Percentiles rank a stretch among this genome's conserved stretches.
phyloP scores from a whole-genome alignment of 2,113 vertebrate genomes.

The Prinia subflava region DNA sequence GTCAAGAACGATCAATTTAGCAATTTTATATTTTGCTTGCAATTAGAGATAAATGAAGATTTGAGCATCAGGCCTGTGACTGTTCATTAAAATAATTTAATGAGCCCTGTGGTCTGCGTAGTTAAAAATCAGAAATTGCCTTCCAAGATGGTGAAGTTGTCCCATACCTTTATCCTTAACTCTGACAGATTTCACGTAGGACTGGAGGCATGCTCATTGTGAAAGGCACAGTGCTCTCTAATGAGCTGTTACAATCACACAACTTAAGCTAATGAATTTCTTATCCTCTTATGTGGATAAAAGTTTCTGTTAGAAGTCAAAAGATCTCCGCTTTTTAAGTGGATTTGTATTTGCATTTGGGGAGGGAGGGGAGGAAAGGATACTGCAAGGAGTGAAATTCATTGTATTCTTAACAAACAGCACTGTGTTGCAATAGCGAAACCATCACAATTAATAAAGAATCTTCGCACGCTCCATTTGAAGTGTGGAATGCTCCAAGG shows the following conservation, averaged over 20 bases:
- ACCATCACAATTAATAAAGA: background rate
- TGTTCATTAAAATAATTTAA: slow-evolving; percentile 32
- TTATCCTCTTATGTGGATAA: slow-evolving; percentile 37
- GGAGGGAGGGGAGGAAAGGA: background rate
- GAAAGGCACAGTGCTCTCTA: slow-evolving; percentile 13
- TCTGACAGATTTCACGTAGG: background rate
- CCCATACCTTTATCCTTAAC: slow-evolving; percentile 26
- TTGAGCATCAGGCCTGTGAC: background rate
- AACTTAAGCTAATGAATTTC: slow-evolving; percentile 36
- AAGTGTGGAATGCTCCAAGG: background rate
- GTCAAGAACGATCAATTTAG: background rate
- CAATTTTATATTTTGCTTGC: background rate
- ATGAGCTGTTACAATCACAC: slow-evolving; percentile 24
- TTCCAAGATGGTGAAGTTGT: slow-evolving; percentile 3
- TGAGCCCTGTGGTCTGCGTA: slow-evolving; percentile 1
- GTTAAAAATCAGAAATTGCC: slow-evolving; percentile 25
- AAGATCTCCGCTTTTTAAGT: slow-evolving; percentile 15
- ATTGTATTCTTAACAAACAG: background rate
- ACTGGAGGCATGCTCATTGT: background rate
- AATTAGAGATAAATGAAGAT: background rate
- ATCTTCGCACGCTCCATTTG: background rate
- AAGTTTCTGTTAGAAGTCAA: slow-evolving; percentile 25
- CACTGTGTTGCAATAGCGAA: background rate
- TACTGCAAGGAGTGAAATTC: background rate
- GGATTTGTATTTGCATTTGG: slow-evolving; percentile 1